A percentile compares a stretch with the other conserved stretches of the same genome.
Evolutionary conservation across 1,140 invertebrate species (phyloP).

Genomic region (Drosophila sucinea): DNA sequence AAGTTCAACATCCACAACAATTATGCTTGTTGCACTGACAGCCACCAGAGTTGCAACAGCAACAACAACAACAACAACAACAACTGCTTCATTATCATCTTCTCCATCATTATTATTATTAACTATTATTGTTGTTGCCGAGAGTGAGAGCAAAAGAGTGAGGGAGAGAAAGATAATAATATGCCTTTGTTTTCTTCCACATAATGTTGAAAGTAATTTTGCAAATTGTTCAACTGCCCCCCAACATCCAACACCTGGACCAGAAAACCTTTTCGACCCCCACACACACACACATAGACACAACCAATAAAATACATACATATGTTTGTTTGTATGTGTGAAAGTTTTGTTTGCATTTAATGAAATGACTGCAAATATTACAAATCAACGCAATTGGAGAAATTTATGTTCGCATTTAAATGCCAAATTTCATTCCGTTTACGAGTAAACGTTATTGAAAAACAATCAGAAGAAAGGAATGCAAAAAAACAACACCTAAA

Average conservation of each 20-base stretch:
- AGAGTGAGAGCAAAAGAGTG: neutral
- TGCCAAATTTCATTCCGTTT: neutral
- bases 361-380: slow-evolving; percentile 52
- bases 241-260: neutral
- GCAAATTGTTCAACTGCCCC: slow-evolving; percentile 25
- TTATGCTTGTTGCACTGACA: slow-evolving; percentile 55
- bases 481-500: neutral
- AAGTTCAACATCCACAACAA: slow-evolving; percentile 64
- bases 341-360: slow-evolving; percentile 30
- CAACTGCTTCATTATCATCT: slow-evolving; percentile 10
- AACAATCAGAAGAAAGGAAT: slow-evolving; percentile 5
- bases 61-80: slow-evolving; percentile 5
- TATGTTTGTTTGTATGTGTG: neutral
- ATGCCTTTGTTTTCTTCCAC: slow-evolving; percentile 14
- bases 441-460: slow-evolving; percentile 35
- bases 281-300: slow-evolving; percentile 1
- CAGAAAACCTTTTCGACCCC: neutral
- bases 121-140: slow-evolving; percentile 18
- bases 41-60: slow-evolving; percentile 19
- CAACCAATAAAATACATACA: neutral
- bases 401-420: slow-evolving; percentile 37
- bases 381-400: slow-evolving; percentile 54
- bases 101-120: slow-evolving; percentile 21
- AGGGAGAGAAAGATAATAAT: neutral
- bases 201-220: slow-evolving; percentile 32